Evolutionary conservation across 2,888 invertebrate genomes (phyloP).

Genomic region (Tachina grossa): DNA sequence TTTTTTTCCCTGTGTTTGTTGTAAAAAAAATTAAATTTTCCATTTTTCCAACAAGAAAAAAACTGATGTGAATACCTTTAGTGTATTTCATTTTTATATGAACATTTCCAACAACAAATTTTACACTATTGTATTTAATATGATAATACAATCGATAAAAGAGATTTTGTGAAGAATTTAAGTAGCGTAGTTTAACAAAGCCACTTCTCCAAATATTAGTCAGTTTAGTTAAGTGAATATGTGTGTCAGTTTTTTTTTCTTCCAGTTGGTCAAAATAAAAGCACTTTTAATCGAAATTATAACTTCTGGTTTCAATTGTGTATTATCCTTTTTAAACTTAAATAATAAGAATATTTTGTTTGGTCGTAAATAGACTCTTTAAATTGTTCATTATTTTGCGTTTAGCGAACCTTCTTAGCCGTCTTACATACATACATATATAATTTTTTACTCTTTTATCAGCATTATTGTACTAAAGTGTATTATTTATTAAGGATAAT

Average conservation of each 20-base stretch:
- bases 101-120: no score
- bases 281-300: constrained; percentile 5
- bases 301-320: constrained; percentile 9
- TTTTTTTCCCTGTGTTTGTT: no score
- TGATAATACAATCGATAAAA: no score
- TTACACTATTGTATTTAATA: no score
- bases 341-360: constrained; percentile 9
- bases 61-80: no score
- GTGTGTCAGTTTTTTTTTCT: neutral
- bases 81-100: no score
- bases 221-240: constrained; percentile 53
- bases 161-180: constrained; percentile 42
- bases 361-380: neutral
- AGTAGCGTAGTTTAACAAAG: constrained; percentile 39
- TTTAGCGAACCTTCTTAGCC: constrained; percentile 11
- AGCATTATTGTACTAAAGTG: constrained; percentile 59
- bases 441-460: constrained; percentile 42
- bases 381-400: neutral
- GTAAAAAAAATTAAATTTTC: no score
- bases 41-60: no score
- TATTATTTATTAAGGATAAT: constrained; percentile 64
- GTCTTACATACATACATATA: neutral
- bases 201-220: constrained; percentile 56
- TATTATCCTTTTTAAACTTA: neutral
- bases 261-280: constrained; percentile 41